phyloP scores from a whole-genome alignment of 2,113 vertebrate species.

The Malurus alboscapulatus region DNA sequence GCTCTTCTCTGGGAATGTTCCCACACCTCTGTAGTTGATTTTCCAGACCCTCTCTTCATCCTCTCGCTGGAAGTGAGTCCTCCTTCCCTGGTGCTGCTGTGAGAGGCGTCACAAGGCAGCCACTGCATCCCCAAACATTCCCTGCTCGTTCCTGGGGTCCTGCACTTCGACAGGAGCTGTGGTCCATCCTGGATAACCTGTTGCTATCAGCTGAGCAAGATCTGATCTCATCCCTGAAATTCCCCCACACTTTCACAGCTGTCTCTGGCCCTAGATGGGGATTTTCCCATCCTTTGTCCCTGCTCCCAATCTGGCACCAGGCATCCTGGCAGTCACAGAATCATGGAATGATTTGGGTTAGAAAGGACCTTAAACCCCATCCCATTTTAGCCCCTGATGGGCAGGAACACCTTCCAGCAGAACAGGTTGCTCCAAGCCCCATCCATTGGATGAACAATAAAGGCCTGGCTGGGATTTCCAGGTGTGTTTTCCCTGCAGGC shows the following conservation, averaged over 20 bases:
- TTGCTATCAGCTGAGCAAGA: neutral
- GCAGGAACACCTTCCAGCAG: neutral
- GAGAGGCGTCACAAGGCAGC: neutral
- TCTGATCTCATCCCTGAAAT: neutral
- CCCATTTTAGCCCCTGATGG: neutral
- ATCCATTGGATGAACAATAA: neutral
- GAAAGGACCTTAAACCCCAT: neutral
- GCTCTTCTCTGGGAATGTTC: neutral
- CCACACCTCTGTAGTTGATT: neutral
- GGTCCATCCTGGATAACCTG: neutral
- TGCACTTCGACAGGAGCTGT: neutral
- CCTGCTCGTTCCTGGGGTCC: neutral
- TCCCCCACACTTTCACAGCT: neutral
- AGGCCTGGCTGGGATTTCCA: neutral
- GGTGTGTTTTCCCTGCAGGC: neutral
- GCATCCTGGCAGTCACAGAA: neutral
- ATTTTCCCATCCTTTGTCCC: neutral
- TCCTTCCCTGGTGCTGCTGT: fast-evolving
- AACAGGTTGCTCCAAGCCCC: neutral
- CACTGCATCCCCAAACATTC: neutral
- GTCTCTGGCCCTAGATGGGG: neutral
- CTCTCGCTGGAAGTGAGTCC: neutral
- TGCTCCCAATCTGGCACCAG: neutral
- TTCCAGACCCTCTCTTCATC: neutral
- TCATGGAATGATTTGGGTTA: neutral